Evolutionary conservation across 2,888 invertebrate genomes (phyloP), one percentile per base, ranked within the genome.

Genomic region (Leucoma salicis): DNA sequence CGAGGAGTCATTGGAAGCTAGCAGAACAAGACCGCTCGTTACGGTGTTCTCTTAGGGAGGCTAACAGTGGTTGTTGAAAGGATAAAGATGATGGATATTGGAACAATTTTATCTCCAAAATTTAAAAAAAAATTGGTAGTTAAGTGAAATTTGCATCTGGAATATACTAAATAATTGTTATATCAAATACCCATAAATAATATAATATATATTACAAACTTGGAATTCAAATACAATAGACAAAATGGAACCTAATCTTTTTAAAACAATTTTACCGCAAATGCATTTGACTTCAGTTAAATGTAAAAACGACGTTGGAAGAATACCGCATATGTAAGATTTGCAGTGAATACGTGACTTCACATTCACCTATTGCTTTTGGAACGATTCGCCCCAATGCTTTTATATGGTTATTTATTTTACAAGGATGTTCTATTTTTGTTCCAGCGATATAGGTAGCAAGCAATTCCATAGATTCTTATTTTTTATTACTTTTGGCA

Each of bases 281-380:
- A 58, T 52, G 51, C 51, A 58, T 56, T 56, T 51, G 51, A 55
- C 49, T 60, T 45, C 42, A 37, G 41, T 35, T 52, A 62, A 62
- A 57, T 59, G 49, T 53, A 51, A 53, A 57, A 61, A 54, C 40
- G 50, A 62, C 55, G 49, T 52, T 51, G 28, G 21, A 45, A 36
- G 53, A 59, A 62, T 59, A 59, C 53, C 49, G 40, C 57, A 53
- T 48, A 47, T 42, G 47, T 48, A 55, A 57, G 63, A 63, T 62
- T 62, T 62, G 53, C 51, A 15, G 46, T 34, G 42, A 18, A 39
- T 45, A 63, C 62, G 62, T 63, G 62, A 57, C 47, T 48, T 46
- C 42, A 16, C 40, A 38, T 41, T 50, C 48, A 46, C 45, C 49
- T 49, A 46, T 40, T 27, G 50, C 46, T 53, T 46, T 45, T 39